Base-by-base conservation (phyloP, 2,797 vertebrate genomes). In the Periophthalmus magnuspinnatus region DNA sequence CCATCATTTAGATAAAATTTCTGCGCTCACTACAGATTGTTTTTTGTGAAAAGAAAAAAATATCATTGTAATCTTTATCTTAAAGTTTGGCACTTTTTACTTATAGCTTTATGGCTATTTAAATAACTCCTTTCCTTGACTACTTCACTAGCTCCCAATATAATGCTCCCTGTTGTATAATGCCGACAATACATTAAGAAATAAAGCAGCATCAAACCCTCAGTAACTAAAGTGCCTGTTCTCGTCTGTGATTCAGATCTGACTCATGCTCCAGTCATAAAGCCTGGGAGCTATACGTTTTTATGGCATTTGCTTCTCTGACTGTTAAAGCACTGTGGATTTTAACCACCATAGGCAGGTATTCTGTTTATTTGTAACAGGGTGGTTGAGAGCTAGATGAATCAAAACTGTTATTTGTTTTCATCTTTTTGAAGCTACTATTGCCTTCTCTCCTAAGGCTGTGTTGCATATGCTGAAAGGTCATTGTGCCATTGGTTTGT, bases 391-490 rank as follows among this genome's bases (percentile, higher is more conserved):
- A 6, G 22, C 22, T 9, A 47, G 60, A 38, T 14, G 60, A 36
- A 38, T 36, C 59, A 21, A 6, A 14, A 22, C 10, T 22, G 32
- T 59, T 59, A 9, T 32, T 38, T 61, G n/a, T 45, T 63, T 13
- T 22, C 17, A 45, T 63, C 21, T 47, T 47, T 63, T 47, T 47
- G 61, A 21, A 24, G 38, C 21, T 28, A 14, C 10, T 47, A 22
- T 16, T 63, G 56, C 5, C 22, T 34, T 3, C 63, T 67, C 19
- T 65, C 28, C 17, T 24, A 61, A 10, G 56, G 67, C 60, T 62
- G 11, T 66, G 38, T 63, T 36, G 22, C 65, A 69, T 22, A 24
- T 57, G 55, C 50, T 68, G 38, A 63, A 45, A 68, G 69, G 74
- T 68, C 69, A 72, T 50, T 38, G 65, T 33, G 36, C 36, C 56